Base-by-base conservation (phyloP, 2,888 invertebrate genomes). In the Ischnus inquisitorius region DNA sequence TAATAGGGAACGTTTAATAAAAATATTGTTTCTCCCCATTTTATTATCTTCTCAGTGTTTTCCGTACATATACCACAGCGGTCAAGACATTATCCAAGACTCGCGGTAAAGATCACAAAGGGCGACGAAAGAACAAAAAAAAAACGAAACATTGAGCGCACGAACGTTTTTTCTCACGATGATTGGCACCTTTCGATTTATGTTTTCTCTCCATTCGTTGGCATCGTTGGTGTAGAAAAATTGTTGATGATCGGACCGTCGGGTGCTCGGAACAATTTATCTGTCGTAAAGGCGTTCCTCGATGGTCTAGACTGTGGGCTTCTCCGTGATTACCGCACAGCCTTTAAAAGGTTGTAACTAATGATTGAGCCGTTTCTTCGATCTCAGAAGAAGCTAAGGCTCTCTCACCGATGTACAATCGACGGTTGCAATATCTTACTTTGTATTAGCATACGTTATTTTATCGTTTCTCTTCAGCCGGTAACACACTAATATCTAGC, bases 171-270 rank as follows among this genome's bases (percentile, higher is more conserved):
- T 83, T 79, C 79, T 34, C 80, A 57, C 62, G 77, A 64, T 83
- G 76, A 85, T 82, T 79, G 82, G 76, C 82, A 76, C 60, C 25
- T 71, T 41, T 67, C 79, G 71, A 84, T 85, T 82, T 85, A 82
- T 69, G 77, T 69, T 74, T 65, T 71, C 62, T 48, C 80, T 71
- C 79, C 48, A 80, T 72, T 76, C 43, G 28, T 60, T 2, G 12
- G 19, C 28, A 48, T 34, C 57, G 54, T 28, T 41, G n/a, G 60
- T 48, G 41, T 3, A 51, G 41, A 62, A 71, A 75, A 51, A 65
- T 65, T 46, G n/a, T 69, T n/a, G 43, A 78, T 83, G 67, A 83
- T 82, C 71, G 48, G 43, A 2, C 12, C 54, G 16, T 39, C 57
- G 57, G 46, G 25, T 46, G 39, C 68, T 64, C 62, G 62, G 34